phyloP scores from a whole-genome alignment of 2,113 vertebrate genomes.

The Malurus alboscapulatus region DNA sequence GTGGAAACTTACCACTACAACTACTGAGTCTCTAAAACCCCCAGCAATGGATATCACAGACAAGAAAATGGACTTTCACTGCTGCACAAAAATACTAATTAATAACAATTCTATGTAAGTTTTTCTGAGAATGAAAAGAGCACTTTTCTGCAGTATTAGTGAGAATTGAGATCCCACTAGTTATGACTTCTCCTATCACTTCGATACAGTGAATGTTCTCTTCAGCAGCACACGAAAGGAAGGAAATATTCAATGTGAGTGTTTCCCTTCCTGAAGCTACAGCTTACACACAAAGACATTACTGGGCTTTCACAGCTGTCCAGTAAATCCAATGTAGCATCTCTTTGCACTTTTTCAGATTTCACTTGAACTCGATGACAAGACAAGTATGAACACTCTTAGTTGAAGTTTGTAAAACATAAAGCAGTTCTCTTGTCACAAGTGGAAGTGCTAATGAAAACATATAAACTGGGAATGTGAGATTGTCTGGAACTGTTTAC shows the following conservation, averaged over 20 bases:
- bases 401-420: background rate
- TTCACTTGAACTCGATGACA: background rate
- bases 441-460: conserved; percentile 13
- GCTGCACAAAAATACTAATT: background rate
- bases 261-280: background rate
- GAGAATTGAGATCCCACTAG: background rate
- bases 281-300: background rate
- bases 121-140: background rate
- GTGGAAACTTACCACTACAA: background rate
- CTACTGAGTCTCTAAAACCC: background rate
- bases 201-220: background rate
- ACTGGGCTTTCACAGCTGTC: background rate
- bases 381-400: background rate
- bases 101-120: background rate
- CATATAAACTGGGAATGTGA: background rate
- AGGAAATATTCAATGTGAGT: background rate
- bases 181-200: background rate
- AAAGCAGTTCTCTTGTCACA: background rate
- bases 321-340: background rate
- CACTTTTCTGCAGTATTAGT: background rate
- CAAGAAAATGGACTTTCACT: background rate
- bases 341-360: background rate
- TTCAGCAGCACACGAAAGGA: background rate
- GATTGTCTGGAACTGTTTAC: background rate
- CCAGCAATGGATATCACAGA: background rate